Evolutionary conservation across 2,113 vertebrate species (phyloP).

Genomic region (Corvus cornix): DNA sequence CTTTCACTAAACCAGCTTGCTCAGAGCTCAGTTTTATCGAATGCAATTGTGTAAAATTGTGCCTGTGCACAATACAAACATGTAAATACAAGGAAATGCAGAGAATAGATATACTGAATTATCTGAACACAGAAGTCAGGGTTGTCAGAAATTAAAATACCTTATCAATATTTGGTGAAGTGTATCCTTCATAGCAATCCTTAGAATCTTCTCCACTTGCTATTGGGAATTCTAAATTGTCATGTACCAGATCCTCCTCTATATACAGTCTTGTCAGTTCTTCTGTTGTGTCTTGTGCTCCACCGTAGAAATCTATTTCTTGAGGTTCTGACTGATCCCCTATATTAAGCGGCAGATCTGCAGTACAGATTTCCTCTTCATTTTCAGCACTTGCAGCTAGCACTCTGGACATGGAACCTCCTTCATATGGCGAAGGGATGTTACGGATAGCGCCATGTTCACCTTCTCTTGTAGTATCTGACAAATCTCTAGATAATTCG

Average conservation of each 20-base stretch:
- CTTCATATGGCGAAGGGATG: background rate
- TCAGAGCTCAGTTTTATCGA: background rate
- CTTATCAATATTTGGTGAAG: slow-evolving; percentile 57
- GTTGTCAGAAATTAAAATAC: slow-evolving; percentile 75
- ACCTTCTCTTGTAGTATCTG: background rate
- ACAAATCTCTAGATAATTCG: background rate
- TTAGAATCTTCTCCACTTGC: slow-evolving; percentile 47
- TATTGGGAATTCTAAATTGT: slow-evolving; percentile 33
- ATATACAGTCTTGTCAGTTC: slow-evolving; percentile 80
- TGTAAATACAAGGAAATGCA: background rate
- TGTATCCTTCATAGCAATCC: slow-evolving; percentile 64
- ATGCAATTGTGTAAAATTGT: background rate
- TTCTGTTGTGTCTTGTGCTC: slow-evolving; percentile 37
- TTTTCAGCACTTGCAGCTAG: slow-evolving; percentile 60
- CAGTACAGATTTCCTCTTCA: slow-evolving; percentile 59
- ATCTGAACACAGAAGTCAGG: background rate
- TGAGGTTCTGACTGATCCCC: slow-evolving; percentile 46
- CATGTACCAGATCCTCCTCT: slow-evolving; percentile 72
- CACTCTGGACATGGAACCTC: background rate
- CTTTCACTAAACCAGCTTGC: background rate
- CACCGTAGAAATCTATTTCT: slow-evolving; percentile 29
- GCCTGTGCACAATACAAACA: background rate
- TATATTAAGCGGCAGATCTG: slow-evolving; percentile 53
- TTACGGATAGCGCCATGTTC: background rate
- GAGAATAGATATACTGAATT: background rate